Conservation (phyloP, 2,888 invertebrate species). For the Lasioglossum pauxillum region DNA sequence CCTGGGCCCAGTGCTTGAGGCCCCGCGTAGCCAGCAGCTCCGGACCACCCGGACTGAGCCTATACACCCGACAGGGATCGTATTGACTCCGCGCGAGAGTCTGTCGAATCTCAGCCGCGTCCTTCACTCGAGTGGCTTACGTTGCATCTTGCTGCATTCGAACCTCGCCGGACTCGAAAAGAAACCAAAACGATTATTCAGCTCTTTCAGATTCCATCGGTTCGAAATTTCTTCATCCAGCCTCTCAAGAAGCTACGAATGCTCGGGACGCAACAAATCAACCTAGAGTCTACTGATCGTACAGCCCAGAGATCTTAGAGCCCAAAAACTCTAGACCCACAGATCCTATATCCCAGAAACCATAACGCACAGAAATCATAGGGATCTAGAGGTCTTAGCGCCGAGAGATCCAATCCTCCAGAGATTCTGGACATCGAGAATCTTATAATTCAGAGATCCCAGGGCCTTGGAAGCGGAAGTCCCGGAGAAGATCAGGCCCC, state of each 20-base stretch:
- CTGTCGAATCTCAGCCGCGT: conserved; percentile 72
- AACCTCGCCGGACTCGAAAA: conserved; percentile 7
- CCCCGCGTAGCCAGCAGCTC: conserved; percentile 70
- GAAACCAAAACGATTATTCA: conserved; percentile 28
- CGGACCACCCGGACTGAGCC: conserved; percentile 82
- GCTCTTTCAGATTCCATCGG: conserved; percentile 26
- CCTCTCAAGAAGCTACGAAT: background rate
- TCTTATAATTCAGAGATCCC: background rate
- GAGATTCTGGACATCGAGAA: background rate
- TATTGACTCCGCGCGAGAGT: conserved; percentile 78
- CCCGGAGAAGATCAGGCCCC: background rate
- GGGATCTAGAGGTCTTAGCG: background rate
- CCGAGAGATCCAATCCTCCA: background rate
- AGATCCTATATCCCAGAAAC: background rate
- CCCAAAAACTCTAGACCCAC: background rate
- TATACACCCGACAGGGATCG: conserved; percentile 78
- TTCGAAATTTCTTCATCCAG: conserved; percentile 28
- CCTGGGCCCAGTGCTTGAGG: conserved; percentile 64
- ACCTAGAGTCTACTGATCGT: background rate
- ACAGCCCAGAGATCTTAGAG: background rate
- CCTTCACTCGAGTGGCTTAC: conserved; percentile 72
- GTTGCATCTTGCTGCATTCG: conserved; percentile 67
- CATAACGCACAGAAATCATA: background rate
- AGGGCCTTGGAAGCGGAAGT: conserved; percentile 53
- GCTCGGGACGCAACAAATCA: background rate